Conservation (phyloP, 2,113 vertebrate species). For the Hemibagrus wyckioides region DNA sequence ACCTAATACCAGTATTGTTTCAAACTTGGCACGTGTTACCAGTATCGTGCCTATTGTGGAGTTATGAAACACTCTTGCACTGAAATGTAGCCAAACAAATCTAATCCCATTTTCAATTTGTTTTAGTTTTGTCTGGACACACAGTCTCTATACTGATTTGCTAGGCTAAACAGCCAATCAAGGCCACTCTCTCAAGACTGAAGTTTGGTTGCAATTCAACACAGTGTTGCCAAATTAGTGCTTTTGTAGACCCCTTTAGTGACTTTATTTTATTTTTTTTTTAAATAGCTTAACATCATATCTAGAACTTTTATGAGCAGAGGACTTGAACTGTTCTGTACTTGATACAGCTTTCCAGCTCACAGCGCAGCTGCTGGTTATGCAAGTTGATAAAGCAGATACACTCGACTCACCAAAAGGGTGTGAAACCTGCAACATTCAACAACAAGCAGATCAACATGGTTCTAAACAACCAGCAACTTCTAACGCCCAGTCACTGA, state of each 20-base stretch:
- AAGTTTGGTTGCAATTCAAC: neutral
- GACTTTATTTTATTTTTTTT: neutral
- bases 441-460: neutral
- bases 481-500: neutral
- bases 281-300: neutral
- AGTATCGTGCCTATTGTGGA: neutral
- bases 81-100: neutral
- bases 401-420: neutral
- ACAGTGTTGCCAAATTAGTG: neutral
- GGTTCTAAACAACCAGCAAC: neutral
- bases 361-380: neutral
- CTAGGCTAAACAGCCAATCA: neutral
- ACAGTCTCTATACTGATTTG: neutral
- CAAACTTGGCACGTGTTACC: neutral
- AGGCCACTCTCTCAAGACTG: neutral
- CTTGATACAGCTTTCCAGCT: neutral
- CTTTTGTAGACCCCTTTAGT: neutral
- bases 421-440: neutral
- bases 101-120: no score
- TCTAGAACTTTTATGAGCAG: neutral
- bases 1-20: neutral
- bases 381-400: neutral
- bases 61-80: neutral
- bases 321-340: neutral
- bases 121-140: no score